Evolutionary conservation across 2,888 invertebrate species (phyloP).

Genomic region (Cancer borealis): DNA sequence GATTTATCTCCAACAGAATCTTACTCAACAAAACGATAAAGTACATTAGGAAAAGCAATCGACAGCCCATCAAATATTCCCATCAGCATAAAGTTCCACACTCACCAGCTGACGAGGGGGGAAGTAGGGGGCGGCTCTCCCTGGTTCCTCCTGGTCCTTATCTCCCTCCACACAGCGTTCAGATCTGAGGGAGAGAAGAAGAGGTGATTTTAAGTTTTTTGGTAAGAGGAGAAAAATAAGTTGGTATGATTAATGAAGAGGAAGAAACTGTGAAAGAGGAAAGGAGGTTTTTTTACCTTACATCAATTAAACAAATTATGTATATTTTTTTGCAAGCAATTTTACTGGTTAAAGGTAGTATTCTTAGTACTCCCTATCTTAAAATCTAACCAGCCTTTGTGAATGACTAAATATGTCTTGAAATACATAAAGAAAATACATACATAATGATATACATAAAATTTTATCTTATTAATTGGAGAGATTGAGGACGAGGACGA

Average conservation of each 20-base stretch:
- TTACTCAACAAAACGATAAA: not conserved
- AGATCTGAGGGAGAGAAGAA: not conserved
- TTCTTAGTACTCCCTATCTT: no score
- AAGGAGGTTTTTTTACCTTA: no score
- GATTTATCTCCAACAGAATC: not conserved
- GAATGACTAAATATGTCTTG: no score
- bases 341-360: no score
- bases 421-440: no score
- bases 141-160: not conserved
- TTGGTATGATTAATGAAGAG: not conserved
- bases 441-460: no score
- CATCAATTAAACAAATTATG: no score
- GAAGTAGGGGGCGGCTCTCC: no score
- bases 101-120: not conserved
- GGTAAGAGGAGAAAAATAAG: not conserved
- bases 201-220: not conserved
- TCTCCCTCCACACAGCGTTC: not conserved
- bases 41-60: not conserved
- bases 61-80: not conserved
- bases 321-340: no score
- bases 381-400: no score
- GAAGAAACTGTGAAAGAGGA: not conserved
- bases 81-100: not conserved
- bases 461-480: no score
- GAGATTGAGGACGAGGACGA: no score